Base-by-base conservation (phyloP, 2,888 invertebrate genomes). In the Brenthis ino region DNA sequence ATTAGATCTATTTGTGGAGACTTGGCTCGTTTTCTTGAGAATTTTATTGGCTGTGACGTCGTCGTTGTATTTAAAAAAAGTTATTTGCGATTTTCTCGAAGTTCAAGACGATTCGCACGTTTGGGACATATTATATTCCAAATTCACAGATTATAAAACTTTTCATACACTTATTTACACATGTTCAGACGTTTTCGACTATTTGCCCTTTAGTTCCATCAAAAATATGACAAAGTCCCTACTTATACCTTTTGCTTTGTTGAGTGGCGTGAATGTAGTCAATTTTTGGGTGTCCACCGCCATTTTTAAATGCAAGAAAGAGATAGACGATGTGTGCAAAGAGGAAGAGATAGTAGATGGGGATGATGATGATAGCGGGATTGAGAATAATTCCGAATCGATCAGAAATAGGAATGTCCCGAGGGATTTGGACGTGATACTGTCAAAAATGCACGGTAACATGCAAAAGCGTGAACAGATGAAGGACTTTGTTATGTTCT, bases 141-240 rank as follows among this genome's bases (percentile, higher is more conserved):
- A 97, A 82, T 93, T 97, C 65, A 93, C 94, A 0, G 85, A 93
- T 74, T 76, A 72, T 48, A 94, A 94, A 76, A 95, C 94, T 74
- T 97, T 97, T 79, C 96, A 97, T 79, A 96, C 96, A 0, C 83
- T 96, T 80, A 83, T 97, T 2, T 97, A 97, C 78, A 96, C 96
- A 0, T 97, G 97, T 82, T 95, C 96, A 0, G 93, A 94, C 0
- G 96, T 96, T 69, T 97, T 97, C 80, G 96, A 96, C 79, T 96
- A 96, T 79, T 81, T 97, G 57, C 95, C 95, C 0, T 82, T 88
- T 61, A 90, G 86, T 28, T 91, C 95, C 0, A 80, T 95, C 0
- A 80, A 85, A 51, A 93, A 93, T 58, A 80, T 96, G 20, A 79
- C 87, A 0, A 83, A 86, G 63, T 95, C 95, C 0, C 83, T 95